Evolutionary conservation across 2,113 vertebrate genomes (phyloP).

Genomic region (Aythya baeri): DNA sequence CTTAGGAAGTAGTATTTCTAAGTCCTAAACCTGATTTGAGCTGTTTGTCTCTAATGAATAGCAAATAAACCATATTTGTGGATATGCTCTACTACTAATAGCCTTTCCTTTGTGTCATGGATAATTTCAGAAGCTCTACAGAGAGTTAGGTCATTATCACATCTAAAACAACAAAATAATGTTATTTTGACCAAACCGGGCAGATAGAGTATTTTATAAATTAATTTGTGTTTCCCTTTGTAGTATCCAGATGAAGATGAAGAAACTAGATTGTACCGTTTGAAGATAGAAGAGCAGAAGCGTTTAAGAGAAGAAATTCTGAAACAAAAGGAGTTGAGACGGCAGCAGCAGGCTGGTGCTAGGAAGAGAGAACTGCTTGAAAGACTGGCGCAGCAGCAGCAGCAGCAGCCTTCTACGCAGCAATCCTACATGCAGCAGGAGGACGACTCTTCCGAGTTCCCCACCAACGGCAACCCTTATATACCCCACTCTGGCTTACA

Average conservation of each 20-base stretch:
- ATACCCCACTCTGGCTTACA: conserved; percentile 73
- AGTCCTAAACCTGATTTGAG: conserved; percentile 17
- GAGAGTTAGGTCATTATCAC: background rate
- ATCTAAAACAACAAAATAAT: background rate
- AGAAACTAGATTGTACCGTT: conserved; percentile 91
- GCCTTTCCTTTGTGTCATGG: background rate
- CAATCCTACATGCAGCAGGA: conserved; percentile 60
- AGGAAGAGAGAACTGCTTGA: conserved; percentile 93
- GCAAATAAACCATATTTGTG: conserved; percentile 20
- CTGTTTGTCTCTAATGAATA: conserved; percentile 43
- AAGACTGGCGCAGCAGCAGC: conserved; percentile 84
- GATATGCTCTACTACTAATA: background rate
- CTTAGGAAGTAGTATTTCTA: background rate
- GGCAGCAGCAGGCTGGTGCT: conserved; percentile 95
- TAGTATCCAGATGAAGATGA: conserved; percentile 93
- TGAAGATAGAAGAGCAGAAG: conserved; percentile 98
- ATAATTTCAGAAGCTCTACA: background rate
- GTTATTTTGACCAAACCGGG: background rate
- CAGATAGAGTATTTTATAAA: background rate
- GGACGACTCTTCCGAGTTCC: conserved; percentile 36
- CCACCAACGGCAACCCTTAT: conserved; percentile 74
- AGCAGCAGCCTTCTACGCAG: conserved; percentile 51
- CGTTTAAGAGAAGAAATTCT: conserved; percentile 93
- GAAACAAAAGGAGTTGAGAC: conserved; percentile 90
- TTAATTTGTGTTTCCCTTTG: background rate